Base-by-base conservation (phyloP, 2,797 vertebrate species). In the Rhabdomys pumilio region DNA sequence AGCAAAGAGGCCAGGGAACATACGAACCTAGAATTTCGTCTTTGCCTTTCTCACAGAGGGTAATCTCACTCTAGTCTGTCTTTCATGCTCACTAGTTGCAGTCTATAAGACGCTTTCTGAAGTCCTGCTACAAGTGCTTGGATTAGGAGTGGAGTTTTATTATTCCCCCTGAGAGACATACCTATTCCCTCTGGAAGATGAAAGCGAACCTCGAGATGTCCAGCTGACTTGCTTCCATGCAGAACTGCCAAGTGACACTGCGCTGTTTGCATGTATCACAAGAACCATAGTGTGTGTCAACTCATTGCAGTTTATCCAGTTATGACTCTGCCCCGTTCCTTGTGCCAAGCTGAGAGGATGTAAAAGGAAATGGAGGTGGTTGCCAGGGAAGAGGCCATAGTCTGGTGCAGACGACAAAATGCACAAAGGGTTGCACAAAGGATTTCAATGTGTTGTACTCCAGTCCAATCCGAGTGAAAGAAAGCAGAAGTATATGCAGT, bases 1-100 rank as follows among this genome's bases (percentile, higher is more conserved):
- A 59, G 97, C 96, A 97, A 87, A 97, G 80, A 98, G 95, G 80
- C 93, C 97, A 96, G 67, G 91, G 7, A 94, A 73, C 93, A 83
- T 94, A 93, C 12, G 61, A 95, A 81, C 69, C 89, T 94, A 97
- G 81, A 94, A 92, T 84, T 97, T 82, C 89, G 92, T 83, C 90
- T 91, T 94, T 93, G 75, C 97, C 82, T 95, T 55, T 75, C 81
- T 65, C 75, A 55, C 77, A 76, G 69, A 93, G 88, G 76, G 50
- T 47, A 80, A 44, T 53, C 47, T 72, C 24, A n/a, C 63, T 47
- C 9, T 44, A 12, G 26, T 91, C 87, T 69, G 59, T 87, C 7
- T 20, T 17, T 50, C 47, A n/a, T 20, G 2, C 86, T 86, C 91
- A 69, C 34, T 41, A 24, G 11, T 73, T 47, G n/a, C n/a, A 34